Percentiles rank a stretch among this genome's conserved stretches.
phyloP scores from a whole-genome alignment of 2,888 invertebrate species.

The Pyrrhosoma nymphula region DNA sequence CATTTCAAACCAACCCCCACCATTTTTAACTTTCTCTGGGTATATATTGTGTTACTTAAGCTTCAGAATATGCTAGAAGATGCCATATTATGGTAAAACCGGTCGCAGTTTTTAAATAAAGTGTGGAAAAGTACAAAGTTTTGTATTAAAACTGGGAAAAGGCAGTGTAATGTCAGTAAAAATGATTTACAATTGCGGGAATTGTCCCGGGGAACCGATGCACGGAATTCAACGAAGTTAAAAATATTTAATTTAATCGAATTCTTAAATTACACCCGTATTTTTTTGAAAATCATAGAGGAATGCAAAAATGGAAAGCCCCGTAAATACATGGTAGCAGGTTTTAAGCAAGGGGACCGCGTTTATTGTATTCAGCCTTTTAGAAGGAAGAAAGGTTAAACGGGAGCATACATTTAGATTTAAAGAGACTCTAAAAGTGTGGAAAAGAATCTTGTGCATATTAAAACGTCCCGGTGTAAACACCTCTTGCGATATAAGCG shows the following conservation, averaged over 20 bases:
- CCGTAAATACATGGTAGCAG: neutral
- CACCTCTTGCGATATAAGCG: neutral
- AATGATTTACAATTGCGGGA: too few relatives aligned
- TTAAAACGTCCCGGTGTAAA: neutral
- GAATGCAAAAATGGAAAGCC: neutral
- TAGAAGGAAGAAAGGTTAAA: neutral
- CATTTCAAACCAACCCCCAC: too few relatives aligned
- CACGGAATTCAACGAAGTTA: neutral
- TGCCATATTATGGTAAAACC: too few relatives aligned
- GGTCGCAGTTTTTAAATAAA: too few relatives aligned
- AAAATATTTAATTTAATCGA: neutral
- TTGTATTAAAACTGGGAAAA: too few relatives aligned
- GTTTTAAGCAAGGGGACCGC: neutral
- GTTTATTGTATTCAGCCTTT: neutral
- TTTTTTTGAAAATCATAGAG: neutral
- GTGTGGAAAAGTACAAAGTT: too few relatives aligned
- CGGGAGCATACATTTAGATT: neutral
- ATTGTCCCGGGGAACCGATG: neutral
- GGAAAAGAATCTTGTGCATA: neutral
- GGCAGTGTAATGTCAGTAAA: too few relatives aligned
- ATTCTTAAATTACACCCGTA: neutral
- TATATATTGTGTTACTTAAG: too few relatives aligned
- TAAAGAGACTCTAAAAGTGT: neutral
- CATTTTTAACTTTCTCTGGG: too few relatives aligned
- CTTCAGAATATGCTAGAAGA: too few relatives aligned